Evolutionary conservation across 1,140 invertebrate species (phyloP).

Genomic region (Dolichoris vasculosae): DNA sequence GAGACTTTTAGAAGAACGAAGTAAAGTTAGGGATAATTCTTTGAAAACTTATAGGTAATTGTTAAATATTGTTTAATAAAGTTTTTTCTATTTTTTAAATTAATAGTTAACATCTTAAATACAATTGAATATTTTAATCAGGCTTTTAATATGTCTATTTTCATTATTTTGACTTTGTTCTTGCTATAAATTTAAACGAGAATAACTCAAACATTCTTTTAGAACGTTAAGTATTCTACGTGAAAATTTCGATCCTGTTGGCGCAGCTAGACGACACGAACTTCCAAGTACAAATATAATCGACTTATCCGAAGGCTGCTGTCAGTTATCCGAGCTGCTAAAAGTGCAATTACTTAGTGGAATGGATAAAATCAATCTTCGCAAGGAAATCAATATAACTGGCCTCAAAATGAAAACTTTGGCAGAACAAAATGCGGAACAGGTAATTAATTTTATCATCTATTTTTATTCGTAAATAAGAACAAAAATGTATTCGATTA

Average conservation of each 20-base stretch:
- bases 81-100: too few species aligned
- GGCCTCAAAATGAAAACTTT: conserved; percentile 71
- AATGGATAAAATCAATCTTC: conserved; percentile 63
- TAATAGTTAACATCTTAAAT: too few species aligned
- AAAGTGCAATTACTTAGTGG: conserved; percentile 74
- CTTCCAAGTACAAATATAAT: conserved; percentile 72
- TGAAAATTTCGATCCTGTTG: conserved; percentile 71
- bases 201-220: conserved; percentile 32
- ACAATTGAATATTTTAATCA: too few species aligned
- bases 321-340: conserved; percentile 72
- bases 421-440: conserved; percentile 70
- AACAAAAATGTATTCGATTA: too few species aligned
- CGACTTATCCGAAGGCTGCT: conserved; percentile 72
- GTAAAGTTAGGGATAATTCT: conserved; percentile 81
- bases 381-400: conserved; percentile 64
- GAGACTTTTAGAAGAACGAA: conserved; percentile 83
- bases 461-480: neutral
- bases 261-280: conserved; percentile 62
- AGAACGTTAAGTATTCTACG: conserved; percentile 69
- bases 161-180: too few species aligned
- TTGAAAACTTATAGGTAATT: conserved; percentile 79
- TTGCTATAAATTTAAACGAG: too few species aligned
- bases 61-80: neutral
- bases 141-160: neutral
- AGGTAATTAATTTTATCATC: conserved; percentile 57